Evolutionary conservation across 1,140 invertebrate species (phyloP).

Genomic region (Chymomyza costata): DNA sequence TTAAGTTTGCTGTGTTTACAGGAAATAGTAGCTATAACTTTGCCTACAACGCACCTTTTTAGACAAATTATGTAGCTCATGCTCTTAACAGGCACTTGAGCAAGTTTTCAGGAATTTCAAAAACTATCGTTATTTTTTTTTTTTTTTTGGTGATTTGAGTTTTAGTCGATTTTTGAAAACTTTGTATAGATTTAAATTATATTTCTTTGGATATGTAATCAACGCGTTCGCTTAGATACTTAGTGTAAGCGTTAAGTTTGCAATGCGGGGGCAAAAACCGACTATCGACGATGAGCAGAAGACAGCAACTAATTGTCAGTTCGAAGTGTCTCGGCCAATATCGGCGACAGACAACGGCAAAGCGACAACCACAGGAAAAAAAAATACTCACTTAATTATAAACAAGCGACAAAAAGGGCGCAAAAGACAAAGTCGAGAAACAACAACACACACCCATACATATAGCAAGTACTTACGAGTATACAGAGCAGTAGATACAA

Average conservation of each 20-base stretch:
- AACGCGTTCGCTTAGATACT: no score
- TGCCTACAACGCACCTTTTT: no score
- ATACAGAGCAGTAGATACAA: slow-evolving; percentile 31
- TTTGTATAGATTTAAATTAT: neutral
- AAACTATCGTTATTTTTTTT: slow-evolving; percentile 4
- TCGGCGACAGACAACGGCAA: slow-evolving; percentile 53
- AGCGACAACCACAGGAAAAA: slow-evolving; percentile 66
- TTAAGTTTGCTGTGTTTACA: no score
- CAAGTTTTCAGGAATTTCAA: slow-evolving; percentile 43
- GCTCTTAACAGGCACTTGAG: no score
- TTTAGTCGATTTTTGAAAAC: neutral
- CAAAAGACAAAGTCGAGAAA: slow-evolving; percentile 55
- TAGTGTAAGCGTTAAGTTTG: slow-evolving; percentile 5
- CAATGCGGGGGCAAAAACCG: slow-evolving; percentile 42
- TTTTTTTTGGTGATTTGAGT: neutral
- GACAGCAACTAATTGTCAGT: slow-evolving; percentile 72
- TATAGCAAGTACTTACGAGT: slow-evolving; percentile 10
- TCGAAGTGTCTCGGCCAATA: slow-evolving; percentile 59
- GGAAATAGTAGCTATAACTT: no score
- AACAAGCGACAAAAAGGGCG: slow-evolving; percentile 72
- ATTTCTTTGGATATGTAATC: neutral
- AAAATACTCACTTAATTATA: slow-evolving; percentile 69
- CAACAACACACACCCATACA: slow-evolving; percentile 25
- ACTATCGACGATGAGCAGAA: slow-evolving; percentile 74
- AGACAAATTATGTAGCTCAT: no score